Evolutionary conservation across 2,797 vertebrate genomes (phyloP), one percentile per base, ranked within the genome.

Genomic region (Nasua narica): DNA sequence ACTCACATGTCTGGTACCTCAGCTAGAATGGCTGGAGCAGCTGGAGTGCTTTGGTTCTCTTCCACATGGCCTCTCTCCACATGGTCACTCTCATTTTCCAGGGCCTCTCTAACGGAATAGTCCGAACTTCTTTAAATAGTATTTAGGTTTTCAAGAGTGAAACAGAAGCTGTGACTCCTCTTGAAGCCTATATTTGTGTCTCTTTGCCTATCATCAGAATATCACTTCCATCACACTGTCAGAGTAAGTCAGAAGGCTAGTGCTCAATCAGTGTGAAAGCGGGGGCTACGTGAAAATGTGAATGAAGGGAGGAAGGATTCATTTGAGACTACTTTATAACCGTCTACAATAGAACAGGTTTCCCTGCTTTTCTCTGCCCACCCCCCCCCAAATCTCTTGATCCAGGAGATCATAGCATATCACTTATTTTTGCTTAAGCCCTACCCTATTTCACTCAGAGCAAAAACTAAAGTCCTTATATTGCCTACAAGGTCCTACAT

Each of bases 131-230:
- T 91, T 91, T 83, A 62, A 48, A 43, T 86, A 76, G 72, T 37
- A 74, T 32, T 95, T 86, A 16, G 58, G 46, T 91, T 96, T 94
- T 91, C 29, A 91, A 72, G 69, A 91, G 9, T 32, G 62, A 86
- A 94, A 40, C 40, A 91, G 58, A 95, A 92, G 10, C 29, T 83
- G 3, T 85, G 19, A 46, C 18, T 81, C 27, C 5, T 94, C 52
- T 89, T 54, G 25, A 90, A 60, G 48, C 54, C 48, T 91, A n/a
- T 35, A 12, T 25, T 90, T 89, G 15, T 58, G 77, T 72, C 76
- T 78, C 65, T 19, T 50, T 91, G 37, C 62, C 35, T 29, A 78
- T 72, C 43, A 89, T 27, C 76, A 82, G n/a, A 76, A n/a, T 82
- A 54, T 90, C 25, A 50, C n/a, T 92, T 69, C 23, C 12, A 46